Evolutionary conservation across 2,888 invertebrate species (phyloP), one percentile per base, ranked within the genome.

Genomic region (Luperina nickerlii): DNA sequence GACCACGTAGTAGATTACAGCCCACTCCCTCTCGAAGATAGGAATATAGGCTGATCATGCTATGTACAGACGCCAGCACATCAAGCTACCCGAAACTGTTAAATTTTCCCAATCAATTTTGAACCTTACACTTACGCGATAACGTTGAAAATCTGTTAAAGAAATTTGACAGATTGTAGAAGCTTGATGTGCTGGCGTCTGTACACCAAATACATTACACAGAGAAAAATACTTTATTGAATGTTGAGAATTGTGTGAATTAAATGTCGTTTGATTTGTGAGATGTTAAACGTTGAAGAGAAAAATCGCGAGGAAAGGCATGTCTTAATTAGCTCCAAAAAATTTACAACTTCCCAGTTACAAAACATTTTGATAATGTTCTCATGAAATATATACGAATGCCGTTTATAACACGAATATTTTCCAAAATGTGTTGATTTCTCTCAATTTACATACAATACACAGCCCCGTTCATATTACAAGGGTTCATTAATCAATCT

Each of bases 401-500:
- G 24, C 18, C 18, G 45, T 76, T 45, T 24, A 11, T n/a, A 9
- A 45, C 20, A 76, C 18, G 13, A 24, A 24, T 8, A 45, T 60
- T 75, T 60, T 32, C 27, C 38, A 20, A 42, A 62, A 60, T 9
- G 24, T 38, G 9, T 42, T 11, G 18, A 9, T 18, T 65, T 32
- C 2, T 78, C 18, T 32, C 9, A 78, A 42, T 11, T 27, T 48
- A 62, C 51, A 42, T 60, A 1, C 15, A 72, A 51, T 51, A 76
- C 60, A 78, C 24, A 68, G 83, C 51, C 32, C 51, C 32, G 45
- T 51, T 62, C 15, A 62, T 15, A 27, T 83, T 15, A 27, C 15
- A 68, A 63, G 11, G 24, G 27, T 83, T 57, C 54, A 83, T 81
- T 83, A 63, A 81, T 81, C 67, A 78, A 78, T 54, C 38, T 6